Percentiles rank a stretch among this genome's conserved stretches.
These are phyloP conservation scores for Drosophila neonasuta DNA, from an alignment of 2,888 invertebrate species.

Conservation along the genomic window DNA sequence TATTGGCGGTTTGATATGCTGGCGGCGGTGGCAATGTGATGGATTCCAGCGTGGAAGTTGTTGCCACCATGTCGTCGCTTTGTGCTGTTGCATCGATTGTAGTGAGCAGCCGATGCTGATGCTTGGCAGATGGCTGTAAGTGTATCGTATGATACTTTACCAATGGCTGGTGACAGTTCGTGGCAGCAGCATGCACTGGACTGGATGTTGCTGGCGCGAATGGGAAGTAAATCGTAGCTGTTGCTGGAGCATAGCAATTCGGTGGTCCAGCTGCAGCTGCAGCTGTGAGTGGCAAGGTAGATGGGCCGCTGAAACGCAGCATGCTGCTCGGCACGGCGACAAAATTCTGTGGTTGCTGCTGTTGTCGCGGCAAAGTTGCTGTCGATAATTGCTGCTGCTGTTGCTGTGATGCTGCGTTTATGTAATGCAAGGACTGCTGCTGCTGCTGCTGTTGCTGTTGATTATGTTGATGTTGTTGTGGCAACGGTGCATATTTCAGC, in stretches of 20 bases:
- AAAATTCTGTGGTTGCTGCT: constrained; percentile 71
- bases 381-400: constrained; percentile 68
- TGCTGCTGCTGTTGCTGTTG: constrained; percentile 39
- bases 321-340: constrained; percentile 79
- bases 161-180: constrained; percentile 72
- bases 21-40: constrained; percentile 80
- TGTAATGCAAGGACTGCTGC: constrained; percentile 58
- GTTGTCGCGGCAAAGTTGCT: constrained; percentile 70
- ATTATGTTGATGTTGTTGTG: constrained; percentile 52
- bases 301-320: constrained; percentile 70
- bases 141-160: constrained; percentile 82
- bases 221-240: constrained; percentile 82
- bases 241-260: constrained; percentile 75
- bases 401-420: constrained; percentile 57
- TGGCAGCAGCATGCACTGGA: constrained; percentile 27
- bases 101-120: constrained; percentile 58
- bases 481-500: constrained; percentile 60
- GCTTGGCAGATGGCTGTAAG: constrained; percentile 75
- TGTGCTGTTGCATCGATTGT: constrained; percentile 34
- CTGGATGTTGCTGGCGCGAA: constrained; percentile 58
- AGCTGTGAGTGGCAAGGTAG: constrained; percentile 51
- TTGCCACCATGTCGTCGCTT: constrained; percentile 38
- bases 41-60: constrained; percentile 57
- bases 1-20: constrained; percentile 82
- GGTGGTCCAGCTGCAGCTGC: constrained; percentile 50